Conservation (phyloP, 2,888 invertebrate species). For the Aleiodes testaceus region DNA sequence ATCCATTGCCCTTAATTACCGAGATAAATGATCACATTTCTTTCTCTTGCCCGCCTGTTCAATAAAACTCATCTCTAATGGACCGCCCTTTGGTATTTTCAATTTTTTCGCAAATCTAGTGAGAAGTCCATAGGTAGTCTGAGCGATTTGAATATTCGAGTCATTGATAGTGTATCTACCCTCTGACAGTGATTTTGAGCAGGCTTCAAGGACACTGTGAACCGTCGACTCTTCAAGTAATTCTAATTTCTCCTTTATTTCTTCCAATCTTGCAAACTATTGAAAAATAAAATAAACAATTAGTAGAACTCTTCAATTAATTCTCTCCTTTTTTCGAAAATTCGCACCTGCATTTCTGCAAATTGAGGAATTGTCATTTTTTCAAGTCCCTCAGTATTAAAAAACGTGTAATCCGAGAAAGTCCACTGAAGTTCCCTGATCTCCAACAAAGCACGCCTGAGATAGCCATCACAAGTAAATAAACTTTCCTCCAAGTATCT, state of each 20-base stretch:
- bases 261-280: slow-evolving; percentile 72
- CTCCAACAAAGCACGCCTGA: slow-evolving; percentile 82
- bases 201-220: slow-evolving; percentile 80
- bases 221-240: slow-evolving; percentile 75
- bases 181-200: slow-evolving; percentile 82
- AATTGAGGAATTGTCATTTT: slow-evolving; percentile 80
- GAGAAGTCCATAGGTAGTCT: slow-evolving; percentile 63
- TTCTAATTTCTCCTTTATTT: slow-evolving; percentile 69
- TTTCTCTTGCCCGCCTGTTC: slow-evolving; percentile 89
- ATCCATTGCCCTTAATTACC: slow-evolving; percentile 74
- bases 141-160: slow-evolving; percentile 72
- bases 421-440: slow-evolving; percentile 81
- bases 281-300: slow-evolving; percentile 55
- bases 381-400: slow-evolving; percentile 75
- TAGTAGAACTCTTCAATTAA: background rate
- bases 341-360: slow-evolving; percentile 79
- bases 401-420: slow-evolving; percentile 78
- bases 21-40: slow-evolving; percentile 84
- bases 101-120: slow-evolving; percentile 59
- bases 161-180: slow-evolving; percentile 89
- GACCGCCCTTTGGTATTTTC: slow-evolving; percentile 61
- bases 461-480: slow-evolving; percentile 82
- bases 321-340: too few species aligned
- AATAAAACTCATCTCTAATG: slow-evolving; percentile 85
- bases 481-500: slow-evolving; percentile 79